Evolutionary conservation across 1,140 invertebrate genomes (phyloP).

Genomic region (Drosophila elegans): DNA sequence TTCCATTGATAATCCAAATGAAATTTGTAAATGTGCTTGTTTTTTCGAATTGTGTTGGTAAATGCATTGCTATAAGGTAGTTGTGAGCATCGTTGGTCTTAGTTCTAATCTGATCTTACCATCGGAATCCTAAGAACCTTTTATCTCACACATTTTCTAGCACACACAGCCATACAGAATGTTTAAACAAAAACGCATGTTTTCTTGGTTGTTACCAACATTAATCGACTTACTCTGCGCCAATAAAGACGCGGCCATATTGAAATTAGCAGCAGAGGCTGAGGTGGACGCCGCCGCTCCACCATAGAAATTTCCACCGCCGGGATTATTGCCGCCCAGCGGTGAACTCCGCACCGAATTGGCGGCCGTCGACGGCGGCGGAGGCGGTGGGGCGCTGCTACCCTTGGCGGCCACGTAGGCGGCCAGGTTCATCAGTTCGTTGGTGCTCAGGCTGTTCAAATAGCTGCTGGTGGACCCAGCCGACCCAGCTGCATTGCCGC

Average conservation of each 20-base stretch:
- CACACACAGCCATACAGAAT: background rate
- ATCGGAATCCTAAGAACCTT: background rate
- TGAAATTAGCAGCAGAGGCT: constrained; percentile 73
- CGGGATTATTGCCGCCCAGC: constrained; percentile 2
- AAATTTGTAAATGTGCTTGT: no score
- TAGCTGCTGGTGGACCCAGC: constrained; percentile 59
- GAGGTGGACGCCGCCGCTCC: constrained; percentile 39
- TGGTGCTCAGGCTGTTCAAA: constrained; percentile 74
- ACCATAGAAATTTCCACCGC: constrained; percentile 34
- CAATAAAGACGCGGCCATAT: constrained; percentile 88
- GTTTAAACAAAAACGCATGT: constrained; percentile 5
- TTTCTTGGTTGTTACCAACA: constrained; percentile 84
- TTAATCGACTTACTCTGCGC: constrained; percentile 90
- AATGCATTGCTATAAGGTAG: no score
- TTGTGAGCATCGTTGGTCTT: no score
- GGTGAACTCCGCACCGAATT: constrained; percentile 33
- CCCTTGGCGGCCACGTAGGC: constrained; percentile 75
- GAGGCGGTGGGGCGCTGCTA: constrained; percentile 37
- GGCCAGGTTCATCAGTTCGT: constrained; percentile 78
- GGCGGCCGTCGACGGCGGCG: constrained; percentile 33
- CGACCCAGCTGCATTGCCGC: constrained; percentile 33
- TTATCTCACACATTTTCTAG: background rate
- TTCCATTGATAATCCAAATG: no score
- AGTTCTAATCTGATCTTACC: background rate
- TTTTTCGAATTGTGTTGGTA: no score